These are phyloP conservation scores for Coelogynopora nodosa DNA, from an alignment of 2,888 invertebrate genomes.

Conservation along the genomic window DNA sequence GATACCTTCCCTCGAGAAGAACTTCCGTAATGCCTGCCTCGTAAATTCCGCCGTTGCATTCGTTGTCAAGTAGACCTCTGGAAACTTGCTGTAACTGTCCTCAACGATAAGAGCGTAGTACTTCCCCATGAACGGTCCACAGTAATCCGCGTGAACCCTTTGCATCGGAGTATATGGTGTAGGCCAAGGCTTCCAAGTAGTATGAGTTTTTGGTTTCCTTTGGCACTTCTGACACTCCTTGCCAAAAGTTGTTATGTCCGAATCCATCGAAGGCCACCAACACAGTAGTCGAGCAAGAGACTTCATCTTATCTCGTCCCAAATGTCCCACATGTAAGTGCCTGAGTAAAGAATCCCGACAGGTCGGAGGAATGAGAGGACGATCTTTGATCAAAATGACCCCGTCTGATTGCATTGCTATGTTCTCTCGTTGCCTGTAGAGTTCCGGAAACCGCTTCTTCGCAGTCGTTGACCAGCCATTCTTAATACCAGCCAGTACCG, in stretches of 20 bases:
- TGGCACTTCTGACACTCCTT: not conserved
- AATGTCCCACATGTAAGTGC: conserved; percentile 2
- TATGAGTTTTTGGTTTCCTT: conserved; percentile 6
- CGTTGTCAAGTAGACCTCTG: not conserved
- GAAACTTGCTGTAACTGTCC: conserved; percentile 2
- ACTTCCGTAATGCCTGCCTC: not conserved
- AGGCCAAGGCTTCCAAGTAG: conserved; percentile 30
- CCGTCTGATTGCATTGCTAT: conserved; percentile 8
- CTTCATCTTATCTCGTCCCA: conserved; percentile 20
- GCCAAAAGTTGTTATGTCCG: conserved; percentile 8
- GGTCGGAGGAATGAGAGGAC: not conserved
- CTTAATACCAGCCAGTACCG: not conserved
- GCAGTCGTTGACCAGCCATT: not conserved
- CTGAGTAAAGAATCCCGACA: not conserved
- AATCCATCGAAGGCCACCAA: not conserved
- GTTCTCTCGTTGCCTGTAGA: not conserved
- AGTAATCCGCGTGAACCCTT: conserved; percentile 26
- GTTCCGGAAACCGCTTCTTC: not conserved
- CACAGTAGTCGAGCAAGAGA: not conserved
- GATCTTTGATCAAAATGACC: not conserved
- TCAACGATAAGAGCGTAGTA: not conserved
- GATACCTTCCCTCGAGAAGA: not conserved
- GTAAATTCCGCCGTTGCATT: conserved; percentile 16
- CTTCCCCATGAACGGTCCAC: conserved; percentile 21
- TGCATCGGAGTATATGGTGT: conserved; percentile 5